Base-by-base conservation (phyloP, 2,888 invertebrate genomes). In the Cheilosia vulpina region DNA sequence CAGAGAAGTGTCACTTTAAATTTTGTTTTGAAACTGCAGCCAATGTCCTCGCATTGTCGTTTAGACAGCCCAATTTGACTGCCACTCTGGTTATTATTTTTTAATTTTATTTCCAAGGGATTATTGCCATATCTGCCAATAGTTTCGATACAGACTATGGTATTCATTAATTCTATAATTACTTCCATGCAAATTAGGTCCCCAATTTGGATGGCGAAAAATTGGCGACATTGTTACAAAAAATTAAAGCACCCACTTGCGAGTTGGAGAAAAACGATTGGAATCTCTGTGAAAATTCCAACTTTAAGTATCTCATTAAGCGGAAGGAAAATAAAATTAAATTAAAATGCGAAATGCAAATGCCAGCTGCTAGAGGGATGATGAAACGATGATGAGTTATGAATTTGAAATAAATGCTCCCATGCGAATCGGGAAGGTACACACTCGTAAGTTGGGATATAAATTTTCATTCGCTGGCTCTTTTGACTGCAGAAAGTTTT, bases 151-250 rank as follows among this genome's bases (percentile, higher is more conserved):
- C 17, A 19, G 19, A 19, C 13, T 24, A 4, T 4, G 21, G 21
- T 24, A 27, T 50, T 60, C 13, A 34, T 45, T 55, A 21, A 9
- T 58, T 47, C 34, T 21, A 43, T 57, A 69, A 69, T 58, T n/a
- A 58, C 58, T 58, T 58, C 34, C 15, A 19, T 50, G 17, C 9
- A 50, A 19, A 52, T 38, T 38, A 13, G 34, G 34, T 34, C 6
- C 13, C 27, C 31, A 17, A 21, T 38, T 38, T 13, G 38, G 24
- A 52, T 24, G 5, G 13, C 13, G 24, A 52, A 50, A 50, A 50
- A 45, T 19, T 1, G 21, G 15, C 2, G 13, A 24, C 15, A 52
- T 38, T 38, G 38, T 13, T 38, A 13, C 13, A 38, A 38, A 38
- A 38, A 13, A 38, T 38, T 4, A 13, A 38, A 13, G 4, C 38